Percentiles rank a stretch among this genome's conserved stretches.
Conservation (phyloP, 1,140 invertebrate species). For the Berghia stephanieae region DNA sequence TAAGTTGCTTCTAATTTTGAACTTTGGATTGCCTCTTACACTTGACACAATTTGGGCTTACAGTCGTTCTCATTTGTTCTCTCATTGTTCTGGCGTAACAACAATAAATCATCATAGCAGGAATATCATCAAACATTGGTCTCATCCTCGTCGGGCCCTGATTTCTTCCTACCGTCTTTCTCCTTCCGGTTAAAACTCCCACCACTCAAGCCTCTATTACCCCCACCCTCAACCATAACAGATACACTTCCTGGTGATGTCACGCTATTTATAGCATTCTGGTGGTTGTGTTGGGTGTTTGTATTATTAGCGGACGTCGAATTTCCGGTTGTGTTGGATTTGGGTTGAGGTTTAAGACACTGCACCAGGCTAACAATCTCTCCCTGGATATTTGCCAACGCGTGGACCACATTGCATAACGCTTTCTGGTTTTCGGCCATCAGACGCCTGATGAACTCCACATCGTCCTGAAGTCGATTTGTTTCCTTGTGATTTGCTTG, state of each 20-base stretch:
- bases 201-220: background rate
- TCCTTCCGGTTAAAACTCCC: background rate
- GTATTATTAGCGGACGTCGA: conserved; percentile 14
- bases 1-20: background rate
- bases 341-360: conserved; percentile 51
- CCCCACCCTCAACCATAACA: background rate
- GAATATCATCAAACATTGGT: conserved; percentile 36
- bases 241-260: background rate
- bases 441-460: conserved; percentile 62
- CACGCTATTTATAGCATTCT: conserved; percentile 12
- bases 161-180: conserved; percentile 15
- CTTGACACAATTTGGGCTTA: background rate
- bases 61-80: background rate
- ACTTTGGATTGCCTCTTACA: too few relatives aligned
- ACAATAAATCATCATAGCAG: background rate
- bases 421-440: conserved; percentile 67
- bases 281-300: conserved; percentile 5
- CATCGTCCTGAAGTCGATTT: conserved; percentile 61
- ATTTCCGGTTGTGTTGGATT: background rate
- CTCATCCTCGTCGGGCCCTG: conserved; percentile 39
- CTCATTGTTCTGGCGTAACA: background rate
- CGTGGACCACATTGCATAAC: conserved; percentile 62
- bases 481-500: conserved; percentile 63
- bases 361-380: conserved; percentile 61
- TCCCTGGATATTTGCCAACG: conserved; percentile 63